Evolutionary conservation across 2,888 invertebrate species (phyloP), one percentile per base, ranked within the genome.

Genomic region (Eurois occulta): DNA sequence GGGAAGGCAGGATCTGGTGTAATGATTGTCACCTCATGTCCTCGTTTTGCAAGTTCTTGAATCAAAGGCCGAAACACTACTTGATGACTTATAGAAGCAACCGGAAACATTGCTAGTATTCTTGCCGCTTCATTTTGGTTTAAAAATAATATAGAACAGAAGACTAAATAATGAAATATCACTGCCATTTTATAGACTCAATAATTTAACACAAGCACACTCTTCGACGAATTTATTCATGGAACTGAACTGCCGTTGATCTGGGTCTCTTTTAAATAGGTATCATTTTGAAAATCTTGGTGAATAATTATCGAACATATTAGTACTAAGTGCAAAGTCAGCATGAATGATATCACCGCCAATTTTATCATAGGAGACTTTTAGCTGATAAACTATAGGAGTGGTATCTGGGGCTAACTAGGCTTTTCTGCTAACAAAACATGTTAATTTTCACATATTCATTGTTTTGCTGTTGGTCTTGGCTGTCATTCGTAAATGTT

Each of bases 1-100:
- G 68, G 32, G 16, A 80, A 86, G 1, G 70, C 84, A 4, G 85
- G 85, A 60, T 85, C 85, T 52, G 85, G 46, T 8, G 86, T 85
- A 46, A 85, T 85, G 4, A 85, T 58, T 10, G 72, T 72, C 7
- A 81, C 83, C n/a, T 77, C 72, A 21, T 81, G 83, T 1, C 81
- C 83, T 11, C 80, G 75, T 48, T 55, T 71, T 18, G 35, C 46
- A n/a, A 81, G 48, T 58, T 67, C 81, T n/a, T 64, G 55, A n/a
- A 77, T 72, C 16, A 83, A 46, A 43, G 81, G 80, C 0, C 81
- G 60, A 58, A 73, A 80, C 11, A 80, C 80, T 32, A 80, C 80
- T 66, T 80, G 80, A 58, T 80, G 80, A 69, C 80, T 80, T 16
- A 80, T 74, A 52, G 81, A 80, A 32, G 80, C 80, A 28, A 67